These are phyloP conservation scores for Melanophora roralis DNA, from an alignment of 2,888 invertebrate species.

Conservation along the genomic window DNA sequence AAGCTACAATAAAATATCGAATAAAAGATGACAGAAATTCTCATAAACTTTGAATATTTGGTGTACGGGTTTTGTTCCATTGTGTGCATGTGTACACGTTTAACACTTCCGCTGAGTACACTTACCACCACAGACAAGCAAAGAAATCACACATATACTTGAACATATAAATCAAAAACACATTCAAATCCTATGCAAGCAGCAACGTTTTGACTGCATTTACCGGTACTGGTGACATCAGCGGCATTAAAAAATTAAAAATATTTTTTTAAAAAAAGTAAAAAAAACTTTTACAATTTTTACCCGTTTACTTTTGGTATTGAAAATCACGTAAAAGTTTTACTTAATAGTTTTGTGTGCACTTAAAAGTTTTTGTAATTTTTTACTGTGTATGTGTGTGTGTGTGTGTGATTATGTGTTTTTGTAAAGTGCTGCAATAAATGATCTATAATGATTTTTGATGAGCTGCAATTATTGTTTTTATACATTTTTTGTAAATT, in stretches of 20 bases:
- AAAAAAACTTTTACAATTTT: background rate
- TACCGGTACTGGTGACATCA: conserved; percentile 34
- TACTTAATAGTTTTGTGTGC: background rate
- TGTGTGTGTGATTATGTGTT: background rate
- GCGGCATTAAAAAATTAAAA: conserved; percentile 15
- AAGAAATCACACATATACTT: no score
- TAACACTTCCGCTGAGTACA: conserved; percentile 33
- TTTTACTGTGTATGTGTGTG: conserved; percentile 1
- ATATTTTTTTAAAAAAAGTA: background rate
- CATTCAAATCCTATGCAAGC: conserved; percentile 36
- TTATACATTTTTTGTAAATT: background rate
- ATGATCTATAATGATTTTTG: conserved; percentile 51
- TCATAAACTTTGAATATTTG: conserved; percentile 59
- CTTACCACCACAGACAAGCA: conserved; percentile 22
- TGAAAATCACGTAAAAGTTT: conserved; percentile 23
- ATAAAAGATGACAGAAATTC: conserved; percentile 55
- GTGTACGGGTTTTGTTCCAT: background rate
- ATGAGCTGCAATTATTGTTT: conserved; percentile 43
- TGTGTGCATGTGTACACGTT: conserved; percentile 18
- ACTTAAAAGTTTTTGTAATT: background rate
- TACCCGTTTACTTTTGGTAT: background rate
- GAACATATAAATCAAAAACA: conserved; percentile 44
- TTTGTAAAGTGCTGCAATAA: conserved; percentile 6
- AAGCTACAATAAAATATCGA: conserved; percentile 6
- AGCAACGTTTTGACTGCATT: conserved; percentile 1